A percentile compares a stretch with the other conserved stretches of the same genome.
Conservation (phyloP, 2,888 invertebrate species). For the Eristalinus sepulchralis region DNA sequence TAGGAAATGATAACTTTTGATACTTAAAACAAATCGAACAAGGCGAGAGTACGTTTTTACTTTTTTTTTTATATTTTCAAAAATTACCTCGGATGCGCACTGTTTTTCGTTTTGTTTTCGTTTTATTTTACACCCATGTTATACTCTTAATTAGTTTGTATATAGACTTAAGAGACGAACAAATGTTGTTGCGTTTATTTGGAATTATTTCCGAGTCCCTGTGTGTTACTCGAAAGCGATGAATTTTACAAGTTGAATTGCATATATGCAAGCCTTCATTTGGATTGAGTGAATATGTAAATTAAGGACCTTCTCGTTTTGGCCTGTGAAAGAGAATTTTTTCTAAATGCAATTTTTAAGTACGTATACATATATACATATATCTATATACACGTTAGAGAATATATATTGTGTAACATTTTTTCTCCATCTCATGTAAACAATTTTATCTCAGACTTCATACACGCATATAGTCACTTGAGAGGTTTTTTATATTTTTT, state of each 20-base stretch:
- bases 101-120: constrained; percentile 15
- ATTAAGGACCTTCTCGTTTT: constrained; percentile 38
- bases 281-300: constrained; percentile 13
- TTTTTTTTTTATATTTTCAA: not conserved
- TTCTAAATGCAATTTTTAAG: constrained; percentile 50
- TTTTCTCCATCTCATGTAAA: not conserved
- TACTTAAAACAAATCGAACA: constrained; percentile 46
- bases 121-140: constrained; percentile 4
- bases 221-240: not conserved
- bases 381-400: constrained; percentile 35
- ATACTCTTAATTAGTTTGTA: constrained; percentile 15
- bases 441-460: not conserved
- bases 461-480: constrained; percentile 8
- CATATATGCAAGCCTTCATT: not conserved
- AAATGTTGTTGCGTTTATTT: not conserved
- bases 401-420: constrained; percentile 24
- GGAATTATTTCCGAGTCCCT: not conserved
- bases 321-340: constrained; percentile 26
- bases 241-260: not conserved
- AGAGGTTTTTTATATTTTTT: not conserved
- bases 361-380: constrained; percentile 20
- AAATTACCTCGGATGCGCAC: constrained; percentile 17
- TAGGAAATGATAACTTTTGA: constrained; percentile 44
- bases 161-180: constrained; percentile 25
- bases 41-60: constrained; percentile 19